phyloP scores from a whole-genome alignment of 2,113 vertebrate genomes.

The Sus scrofa region DNA sequence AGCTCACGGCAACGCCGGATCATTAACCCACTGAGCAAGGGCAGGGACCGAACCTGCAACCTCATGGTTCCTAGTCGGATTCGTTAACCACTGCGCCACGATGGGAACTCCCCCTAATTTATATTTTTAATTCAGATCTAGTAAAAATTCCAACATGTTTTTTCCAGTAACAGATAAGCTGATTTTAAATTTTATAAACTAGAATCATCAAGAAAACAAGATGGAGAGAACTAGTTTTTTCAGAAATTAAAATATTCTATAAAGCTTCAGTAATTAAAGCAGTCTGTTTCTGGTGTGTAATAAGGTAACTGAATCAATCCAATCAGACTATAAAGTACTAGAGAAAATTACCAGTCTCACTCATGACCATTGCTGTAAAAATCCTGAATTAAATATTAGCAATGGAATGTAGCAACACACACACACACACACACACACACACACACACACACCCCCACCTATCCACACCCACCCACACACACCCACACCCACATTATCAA shows the following conservation, averaged over 20 bases:
- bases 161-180: not conserved
- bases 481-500: not conserved
- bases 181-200: slow-evolving; percentile 21
- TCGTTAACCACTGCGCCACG: too few relatives aligned
- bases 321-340: not conserved
- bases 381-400: slow-evolving; percentile 19
- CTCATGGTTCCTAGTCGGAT: too few relatives aligned
- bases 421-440: not conserved
- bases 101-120: too few relatives aligned
- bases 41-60: too few relatives aligned
- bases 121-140: slow-evolving; percentile 46
- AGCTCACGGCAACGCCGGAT: too few relatives aligned
- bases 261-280: slow-evolving; percentile 20
- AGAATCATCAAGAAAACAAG: slow-evolving; percentile 19
- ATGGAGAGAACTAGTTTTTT: not conserved
- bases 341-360: not conserved
- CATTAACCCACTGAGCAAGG: too few relatives aligned
- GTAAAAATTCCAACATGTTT: slow-evolving; percentile 8
- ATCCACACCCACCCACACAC: too few relatives aligned
- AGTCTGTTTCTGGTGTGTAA: not conserved
- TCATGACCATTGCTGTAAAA: slow-evolving; percentile 34
- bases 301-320: slow-evolving; percentile 14
- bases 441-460: not conserved
- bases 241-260: slow-evolving; percentile 35
- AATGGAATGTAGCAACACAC: not conserved